Conservation (phyloP, 2,888 invertebrate species). For the Petrolisthes manimaculis region DNA sequence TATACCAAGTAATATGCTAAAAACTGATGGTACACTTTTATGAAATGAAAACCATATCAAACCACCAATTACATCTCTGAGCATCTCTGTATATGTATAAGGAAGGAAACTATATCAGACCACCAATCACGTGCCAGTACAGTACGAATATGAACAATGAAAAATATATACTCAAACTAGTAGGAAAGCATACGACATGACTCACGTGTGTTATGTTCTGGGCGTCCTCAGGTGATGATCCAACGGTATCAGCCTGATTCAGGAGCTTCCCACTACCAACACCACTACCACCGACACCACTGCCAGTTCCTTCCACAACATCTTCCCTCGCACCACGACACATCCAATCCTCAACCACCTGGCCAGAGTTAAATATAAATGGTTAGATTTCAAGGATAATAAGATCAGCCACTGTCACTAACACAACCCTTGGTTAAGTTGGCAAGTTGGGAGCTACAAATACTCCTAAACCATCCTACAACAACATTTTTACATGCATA, state of each 20-base stretch:
- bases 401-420: too few relatives aligned
- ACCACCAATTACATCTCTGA: too few relatives aligned
- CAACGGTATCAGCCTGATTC: constrained; percentile 44
- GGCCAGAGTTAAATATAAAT: background rate
- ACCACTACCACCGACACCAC: constrained; percentile 20
- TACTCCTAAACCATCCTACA: too few relatives aligned
- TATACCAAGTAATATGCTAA: too few relatives aligned
- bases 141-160: background rate
- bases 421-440: too few relatives aligned
- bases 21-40: too few relatives aligned
- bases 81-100: background rate
- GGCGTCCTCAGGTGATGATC: constrained; percentile 52
- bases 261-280: constrained; percentile 28
- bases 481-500: too few relatives aligned
- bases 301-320: background rate
- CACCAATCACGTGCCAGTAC: background rate
- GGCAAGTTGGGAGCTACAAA: too few relatives aligned
- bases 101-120: too few relatives aligned
- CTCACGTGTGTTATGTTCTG: constrained; percentile 46
- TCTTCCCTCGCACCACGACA: constrained; percentile 5
- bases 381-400: background rate
- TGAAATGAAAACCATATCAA: too few relatives aligned
- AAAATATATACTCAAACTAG: background rate
- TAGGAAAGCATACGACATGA: background rate
- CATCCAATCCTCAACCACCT: constrained; percentile 55